Evolutionary conservation across 2,113 vertebrate genomes (phyloP).

Genomic region (human (Homo sapiens)): DNA sequence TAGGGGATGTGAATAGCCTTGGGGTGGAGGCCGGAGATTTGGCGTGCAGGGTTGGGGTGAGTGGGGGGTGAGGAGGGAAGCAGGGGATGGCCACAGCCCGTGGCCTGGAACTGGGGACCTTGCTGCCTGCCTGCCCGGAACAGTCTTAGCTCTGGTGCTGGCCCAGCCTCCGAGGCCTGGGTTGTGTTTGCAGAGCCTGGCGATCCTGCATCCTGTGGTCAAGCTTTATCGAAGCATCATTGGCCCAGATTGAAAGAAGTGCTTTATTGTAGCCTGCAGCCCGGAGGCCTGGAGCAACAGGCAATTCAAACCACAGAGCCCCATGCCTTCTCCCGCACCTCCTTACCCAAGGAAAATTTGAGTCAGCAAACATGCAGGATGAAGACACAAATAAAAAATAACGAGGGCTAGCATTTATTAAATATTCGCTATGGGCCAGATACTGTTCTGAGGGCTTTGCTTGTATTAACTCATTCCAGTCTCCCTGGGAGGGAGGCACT

Average conservation of each 20-base stretch:
- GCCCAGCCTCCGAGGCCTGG: background rate
- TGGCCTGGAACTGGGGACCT: background rate
- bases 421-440: background rate
- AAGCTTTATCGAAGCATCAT: conserved; percentile 57
- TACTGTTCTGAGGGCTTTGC: background rate
- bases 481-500: background rate
- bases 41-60: background rate
- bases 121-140: background rate
- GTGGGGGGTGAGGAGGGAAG: too few relatives aligned
- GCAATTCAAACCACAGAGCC: background rate
- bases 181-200: background rate
- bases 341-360: conserved; percentile 58
- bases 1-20: background rate
- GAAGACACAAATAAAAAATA: conserved; percentile 53
- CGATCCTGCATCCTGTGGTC: background rate
- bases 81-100: background rate
- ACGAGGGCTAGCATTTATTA: background rate
- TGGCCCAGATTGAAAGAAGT: conserved; percentile 38
- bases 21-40: background rate
- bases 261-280: conserved; percentile 33
- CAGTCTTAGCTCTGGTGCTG: background rate
- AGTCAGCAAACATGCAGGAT: conserved; percentile 32
- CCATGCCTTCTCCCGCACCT: background rate
- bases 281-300: background rate
- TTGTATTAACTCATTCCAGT: background rate